Evolutionary conservation across 1,140 invertebrate genomes (phyloP), one percentile per base, ranked within the genome.

Genomic region (Tetragonula clypearis): DNA sequence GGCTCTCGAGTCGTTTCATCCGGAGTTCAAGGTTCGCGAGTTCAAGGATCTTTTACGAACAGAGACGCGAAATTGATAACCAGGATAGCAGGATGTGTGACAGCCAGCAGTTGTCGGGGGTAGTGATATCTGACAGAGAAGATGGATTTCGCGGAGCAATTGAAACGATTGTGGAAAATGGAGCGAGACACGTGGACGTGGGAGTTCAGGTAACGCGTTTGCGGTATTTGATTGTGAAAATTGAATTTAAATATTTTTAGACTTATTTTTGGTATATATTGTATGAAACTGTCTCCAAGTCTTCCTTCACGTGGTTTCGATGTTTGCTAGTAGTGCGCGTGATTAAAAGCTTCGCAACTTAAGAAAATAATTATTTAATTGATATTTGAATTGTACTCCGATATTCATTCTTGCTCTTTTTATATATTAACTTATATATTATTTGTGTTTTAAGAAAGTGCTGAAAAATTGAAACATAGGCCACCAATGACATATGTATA

Each of bases 1-100:
- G 56, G 62, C 55, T 77, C 56, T 75, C 73, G 26, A 75, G 41
- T 62, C 21, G 75, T 60, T 77, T 77, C 35, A 77, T 77, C 75
- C 75, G 75, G 26, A 35, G 75, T 77, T 77, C 75, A 77, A 77
- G 75, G 78, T 69, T 69, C 17, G 26, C 26, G 1, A 30, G 78
- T 69, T 79, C 65, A 79, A 79, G 78, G 78, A 79, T 30, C 65
- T 55, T n/a, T 1, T 56, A 8, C n/a, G 15, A 41, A 68, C 8
- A 14, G 8, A 58, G 55, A 35, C 30, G 26, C 21, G 55, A 23
- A 19, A 73, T 17, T 49, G 69, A 75, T 58, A 53, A 26, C 55
- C 56, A n/a, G n/a, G 15, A 49, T 78, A 65, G 3, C 1, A 30
- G 60, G 8, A 12, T 21, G 75, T 21, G 75, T 30, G 14, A 78